Conservation (phyloP, 1,140 invertebrate species). For the Anthonomus grandis region DNA sequence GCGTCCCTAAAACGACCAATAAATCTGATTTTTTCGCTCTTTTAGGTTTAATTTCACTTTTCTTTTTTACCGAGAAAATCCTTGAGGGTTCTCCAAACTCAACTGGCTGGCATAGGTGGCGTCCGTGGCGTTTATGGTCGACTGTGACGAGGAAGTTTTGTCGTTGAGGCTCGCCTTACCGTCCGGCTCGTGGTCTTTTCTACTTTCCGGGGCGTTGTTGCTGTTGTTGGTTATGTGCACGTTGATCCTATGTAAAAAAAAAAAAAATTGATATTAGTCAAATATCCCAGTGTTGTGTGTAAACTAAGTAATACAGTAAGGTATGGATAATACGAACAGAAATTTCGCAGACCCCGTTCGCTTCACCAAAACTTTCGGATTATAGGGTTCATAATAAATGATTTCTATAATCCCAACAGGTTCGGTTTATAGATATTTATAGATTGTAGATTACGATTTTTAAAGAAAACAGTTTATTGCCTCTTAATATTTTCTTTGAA, state of each 20-base stretch:
- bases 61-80: constrained; percentile 55
- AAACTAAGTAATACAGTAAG: too few species aligned
- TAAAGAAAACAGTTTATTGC: too few species aligned
- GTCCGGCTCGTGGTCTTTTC: constrained; percentile 45
- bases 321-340: too few species aligned
- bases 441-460: too few species aligned
- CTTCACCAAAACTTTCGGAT: too few species aligned
- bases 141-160: constrained; percentile 34
- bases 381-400: too few species aligned
- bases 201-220: constrained; percentile 33
- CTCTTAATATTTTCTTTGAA: too few species aligned
- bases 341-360: too few species aligned
- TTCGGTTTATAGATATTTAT: too few species aligned
- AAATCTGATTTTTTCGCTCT: neutral
- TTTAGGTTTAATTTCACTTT: too few species aligned
- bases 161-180: constrained; percentile 39
- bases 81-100: constrained; percentile 67
- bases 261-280: neutral
- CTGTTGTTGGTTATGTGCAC: constrained; percentile 38
- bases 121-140: constrained; percentile 50
- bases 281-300: too few species aligned
- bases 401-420: too few species aligned
- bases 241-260: constrained; percentile 35
- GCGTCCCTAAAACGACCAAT: constrained; percentile 69
- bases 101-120: constrained; percentile 74